Conservation (phyloP, 2,797 vertebrate species). For the Dipus sagitta region DNA sequence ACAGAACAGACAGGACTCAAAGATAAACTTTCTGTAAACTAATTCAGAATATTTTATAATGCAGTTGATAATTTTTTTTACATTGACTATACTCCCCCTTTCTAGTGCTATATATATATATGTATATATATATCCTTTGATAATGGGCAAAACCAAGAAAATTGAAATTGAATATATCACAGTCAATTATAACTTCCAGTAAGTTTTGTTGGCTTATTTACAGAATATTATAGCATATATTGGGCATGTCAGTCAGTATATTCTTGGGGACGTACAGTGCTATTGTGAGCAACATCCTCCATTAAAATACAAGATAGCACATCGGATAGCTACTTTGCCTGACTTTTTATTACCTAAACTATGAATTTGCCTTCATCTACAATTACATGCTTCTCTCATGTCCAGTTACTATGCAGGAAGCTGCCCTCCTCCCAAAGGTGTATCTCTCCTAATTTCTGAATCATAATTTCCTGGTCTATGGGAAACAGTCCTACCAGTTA, state of each 20-base stretch:
- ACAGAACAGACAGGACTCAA: neutral
- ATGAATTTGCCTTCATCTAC: neutral
- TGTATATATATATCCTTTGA: neutral
- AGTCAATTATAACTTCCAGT: neutral
- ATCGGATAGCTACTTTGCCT: neutral
- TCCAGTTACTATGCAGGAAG: neutral
- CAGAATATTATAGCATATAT: too few species aligned
- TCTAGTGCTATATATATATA: too few species aligned
- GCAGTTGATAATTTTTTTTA: neutral
- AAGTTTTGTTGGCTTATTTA: slow-evolving; percentile 4
- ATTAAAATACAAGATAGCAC: neutral
- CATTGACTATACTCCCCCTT: neutral
- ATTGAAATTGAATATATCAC: neutral
- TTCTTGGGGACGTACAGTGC: neutral
- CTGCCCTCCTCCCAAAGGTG: neutral
- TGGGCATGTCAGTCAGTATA: neutral
- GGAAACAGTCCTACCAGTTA: neutral
- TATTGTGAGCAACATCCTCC: neutral
- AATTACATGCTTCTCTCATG: neutral
- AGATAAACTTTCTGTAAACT: neutral
- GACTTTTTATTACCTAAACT: neutral
- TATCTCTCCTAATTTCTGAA: neutral
- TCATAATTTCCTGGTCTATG: neutral
- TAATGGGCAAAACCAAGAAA: neutral
- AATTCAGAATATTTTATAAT: neutral